A percentile compares a stretch with the other conserved stretches of the same genome.
phyloP scores from a whole-genome alignment of 2,888 invertebrate genomes.

The Elysia crispata region DNA sequence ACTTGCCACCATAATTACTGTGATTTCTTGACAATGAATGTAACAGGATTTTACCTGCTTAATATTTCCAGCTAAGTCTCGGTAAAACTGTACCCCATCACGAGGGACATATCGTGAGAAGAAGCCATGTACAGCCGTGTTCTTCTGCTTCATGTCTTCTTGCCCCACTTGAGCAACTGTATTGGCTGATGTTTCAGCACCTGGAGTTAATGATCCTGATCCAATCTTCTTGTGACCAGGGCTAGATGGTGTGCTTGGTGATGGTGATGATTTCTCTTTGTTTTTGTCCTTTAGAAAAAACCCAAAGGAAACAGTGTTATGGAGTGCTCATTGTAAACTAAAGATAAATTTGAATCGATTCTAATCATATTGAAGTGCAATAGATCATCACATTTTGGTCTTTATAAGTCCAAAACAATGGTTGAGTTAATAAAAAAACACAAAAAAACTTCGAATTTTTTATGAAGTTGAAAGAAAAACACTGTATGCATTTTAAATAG shows the following conservation, averaged over 20 bases:
- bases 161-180: too few relatives aligned
- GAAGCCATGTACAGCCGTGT: slow-evolving; percentile 65
- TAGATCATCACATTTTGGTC: too few relatives aligned
- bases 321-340: too few relatives aligned
- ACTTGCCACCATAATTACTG: background rate
- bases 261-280: slow-evolving; percentile 53
- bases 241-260: slow-evolving; percentile 3
- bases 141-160: slow-evolving; percentile 3
- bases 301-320: too few relatives aligned
- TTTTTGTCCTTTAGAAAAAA: slow-evolving; percentile 58
- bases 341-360: too few relatives aligned
- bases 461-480: too few relatives aligned
- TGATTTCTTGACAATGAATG: background rate
- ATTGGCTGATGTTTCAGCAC: background rate
- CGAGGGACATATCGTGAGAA: slow-evolving; percentile 73
- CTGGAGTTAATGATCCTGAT: background rate
- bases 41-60: slow-evolving; percentile 87
- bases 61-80: slow-evolving; percentile 95
- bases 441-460: background rate
- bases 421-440: background rate
- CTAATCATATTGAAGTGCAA: too few relatives aligned
- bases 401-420: too few relatives aligned
- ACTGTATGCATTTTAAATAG: too few relatives aligned
- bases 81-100: slow-evolving; percentile 92
- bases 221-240: slow-evolving; percentile 5